These are phyloP conservation scores for Arvicanthis niloticus DNA, from an alignment of 2,113 vertebrate species.

Conservation along the genomic window DNA sequence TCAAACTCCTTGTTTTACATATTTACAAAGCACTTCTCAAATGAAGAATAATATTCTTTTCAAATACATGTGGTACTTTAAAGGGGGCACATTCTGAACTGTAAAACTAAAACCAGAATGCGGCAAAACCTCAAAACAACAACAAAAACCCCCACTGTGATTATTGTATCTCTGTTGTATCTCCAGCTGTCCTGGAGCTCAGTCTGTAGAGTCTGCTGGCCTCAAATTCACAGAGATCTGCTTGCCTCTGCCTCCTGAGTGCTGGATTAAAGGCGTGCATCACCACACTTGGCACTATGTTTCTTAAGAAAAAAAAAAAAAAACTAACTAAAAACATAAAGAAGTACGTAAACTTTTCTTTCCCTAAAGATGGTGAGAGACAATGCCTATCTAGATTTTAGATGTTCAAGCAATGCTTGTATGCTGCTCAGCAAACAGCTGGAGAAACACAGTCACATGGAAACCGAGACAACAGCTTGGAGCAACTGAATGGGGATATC, in stretches of 20 bases:
- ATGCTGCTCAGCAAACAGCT: neutral
- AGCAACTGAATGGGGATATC: neutral
- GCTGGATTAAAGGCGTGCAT: neutral
- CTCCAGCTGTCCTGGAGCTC: neutral
- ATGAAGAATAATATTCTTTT: slow-evolving; percentile 16
- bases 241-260: neutral
- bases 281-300: neutral
- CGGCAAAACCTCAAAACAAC: neutral
- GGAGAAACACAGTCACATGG: neutral
- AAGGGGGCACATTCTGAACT: neutral
- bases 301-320: slow-evolving; percentile 29
- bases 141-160: neutral
- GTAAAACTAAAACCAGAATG: neutral
- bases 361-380: neutral
- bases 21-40: slow-evolving; percentile 17
- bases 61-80: neutral
- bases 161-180: neutral
- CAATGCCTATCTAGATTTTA: neutral
- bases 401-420: neutral
- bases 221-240: neutral
- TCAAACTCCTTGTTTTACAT: neutral
- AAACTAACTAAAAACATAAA: neutral
- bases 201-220: neutral
- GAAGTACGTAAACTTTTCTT: slow-evolving; percentile 21
- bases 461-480: neutral